phyloP scores from a whole-genome alignment of 2,113 vertebrate species.

The Phaethon lepturus region DNA sequence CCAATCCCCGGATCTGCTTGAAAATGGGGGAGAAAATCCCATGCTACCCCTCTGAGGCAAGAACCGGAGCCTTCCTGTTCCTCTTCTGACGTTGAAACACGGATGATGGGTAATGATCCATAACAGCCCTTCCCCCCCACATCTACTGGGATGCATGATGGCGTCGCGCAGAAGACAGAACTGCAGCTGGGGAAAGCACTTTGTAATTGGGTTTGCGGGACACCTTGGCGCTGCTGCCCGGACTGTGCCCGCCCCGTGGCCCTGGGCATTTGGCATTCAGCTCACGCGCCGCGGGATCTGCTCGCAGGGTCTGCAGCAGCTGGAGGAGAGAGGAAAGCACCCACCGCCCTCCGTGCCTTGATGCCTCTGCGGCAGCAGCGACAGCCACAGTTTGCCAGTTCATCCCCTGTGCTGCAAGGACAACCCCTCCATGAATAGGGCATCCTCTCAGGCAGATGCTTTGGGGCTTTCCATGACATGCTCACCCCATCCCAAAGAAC shows the following conservation, averaged over 20 bases:
- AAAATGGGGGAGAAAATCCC: neutral
- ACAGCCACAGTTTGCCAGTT: neutral
- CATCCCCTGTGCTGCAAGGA: neutral
- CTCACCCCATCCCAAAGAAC: neutral
- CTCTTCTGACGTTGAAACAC: neutral
- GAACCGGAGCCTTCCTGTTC: neutral
- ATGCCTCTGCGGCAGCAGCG: accelerated
- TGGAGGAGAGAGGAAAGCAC: neutral
- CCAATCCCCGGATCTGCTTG: neutral
- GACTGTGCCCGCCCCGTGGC: neutral
- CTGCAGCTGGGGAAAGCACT: neutral
- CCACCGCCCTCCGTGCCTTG: accelerated
- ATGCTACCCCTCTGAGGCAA: neutral
- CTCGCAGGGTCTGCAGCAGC: neutral
- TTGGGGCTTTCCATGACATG: neutral
- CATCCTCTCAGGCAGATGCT: neutral
- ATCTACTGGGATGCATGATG: too few relatives aligned
- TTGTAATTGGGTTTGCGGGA: neutral
- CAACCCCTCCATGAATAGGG: neutral
- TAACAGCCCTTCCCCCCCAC: neutral
- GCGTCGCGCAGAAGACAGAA: neutral
- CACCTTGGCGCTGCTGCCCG: accelerated
- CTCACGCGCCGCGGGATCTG: neutral
- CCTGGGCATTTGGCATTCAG: neutral
- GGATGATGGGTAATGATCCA: neutral